These are phyloP conservation scores for Actinopyga echinites DNA, from an alignment of 53 echinoderm and acorn worm species.

Conservation along the genomic window DNA sequence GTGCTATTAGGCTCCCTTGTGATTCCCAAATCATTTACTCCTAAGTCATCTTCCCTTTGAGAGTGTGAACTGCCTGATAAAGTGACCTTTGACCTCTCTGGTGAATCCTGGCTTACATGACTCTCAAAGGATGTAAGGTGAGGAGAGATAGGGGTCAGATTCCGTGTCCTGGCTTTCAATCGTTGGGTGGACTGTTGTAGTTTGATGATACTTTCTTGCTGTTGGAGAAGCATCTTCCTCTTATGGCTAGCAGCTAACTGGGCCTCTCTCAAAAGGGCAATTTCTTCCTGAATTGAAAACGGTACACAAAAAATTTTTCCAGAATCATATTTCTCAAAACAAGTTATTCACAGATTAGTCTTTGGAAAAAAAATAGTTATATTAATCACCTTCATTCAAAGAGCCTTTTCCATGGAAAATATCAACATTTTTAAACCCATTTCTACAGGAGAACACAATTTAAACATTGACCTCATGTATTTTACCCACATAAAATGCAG, in stretches of 20 bases:
- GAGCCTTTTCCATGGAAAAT: too few relatives aligned
- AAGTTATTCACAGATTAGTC: background rate
- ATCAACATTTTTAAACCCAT: too few relatives aligned
- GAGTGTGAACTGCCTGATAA: conserved; percentile 5
- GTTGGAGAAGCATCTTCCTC: conserved; percentile 70
- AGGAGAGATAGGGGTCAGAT: conserved; percentile 60
- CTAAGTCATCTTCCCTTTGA: conserved; percentile 16
- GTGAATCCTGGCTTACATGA: conserved; percentile 4
- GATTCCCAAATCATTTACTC: background rate
- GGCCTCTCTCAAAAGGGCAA: conserved; percentile 63
- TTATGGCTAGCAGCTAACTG: conserved; percentile 75
- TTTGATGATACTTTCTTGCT: conserved; percentile 79
- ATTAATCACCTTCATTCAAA: background rate
- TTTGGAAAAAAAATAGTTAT: too few relatives aligned
- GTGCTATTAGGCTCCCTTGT: conserved; percentile 42
- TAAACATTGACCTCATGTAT: too few relatives aligned
- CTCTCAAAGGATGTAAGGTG: conserved; percentile 42
- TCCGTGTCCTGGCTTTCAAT: conserved; percentile 72
- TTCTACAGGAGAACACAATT: too few relatives aligned
- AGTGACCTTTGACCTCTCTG: background rate
- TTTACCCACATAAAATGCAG: too few relatives aligned
- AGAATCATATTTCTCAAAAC: background rate
- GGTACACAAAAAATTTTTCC: background rate
- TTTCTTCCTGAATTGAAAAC: conserved; percentile 63
- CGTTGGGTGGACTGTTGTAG: conserved; percentile 77